Evolutionary conservation across 2,888 invertebrate species (phyloP).

Genomic region (Xestia xanthographa): DNA sequence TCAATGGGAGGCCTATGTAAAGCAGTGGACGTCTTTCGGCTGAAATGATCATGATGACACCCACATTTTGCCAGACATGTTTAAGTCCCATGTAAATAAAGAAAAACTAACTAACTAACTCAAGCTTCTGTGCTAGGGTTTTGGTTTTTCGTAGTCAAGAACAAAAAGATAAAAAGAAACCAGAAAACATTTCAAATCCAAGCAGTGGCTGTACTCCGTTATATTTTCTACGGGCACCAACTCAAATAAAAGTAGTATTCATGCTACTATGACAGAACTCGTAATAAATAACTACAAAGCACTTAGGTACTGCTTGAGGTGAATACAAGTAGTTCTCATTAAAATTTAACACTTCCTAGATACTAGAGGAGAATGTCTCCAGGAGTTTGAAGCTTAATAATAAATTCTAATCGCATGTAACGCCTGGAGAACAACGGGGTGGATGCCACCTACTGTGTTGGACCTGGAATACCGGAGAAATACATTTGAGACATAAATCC

Average conservation of each 20-base stretch:
- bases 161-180: not conserved
- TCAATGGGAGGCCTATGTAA: too few relatives aligned
- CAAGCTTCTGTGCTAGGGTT: not conserved
- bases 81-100: not conserved
- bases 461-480: conserved; percentile 7
- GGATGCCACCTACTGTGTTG: conserved; percentile 28
- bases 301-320: not conserved
- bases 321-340: not conserved
- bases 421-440: conserved; percentile 31
- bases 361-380: conserved; percentile 8
- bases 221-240: not conserved
- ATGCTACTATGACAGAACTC: not conserved
- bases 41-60: too few relatives aligned
- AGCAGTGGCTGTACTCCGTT: not conserved
- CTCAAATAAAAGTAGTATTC: not conserved
- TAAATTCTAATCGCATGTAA: conserved; percentile 55
- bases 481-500: conserved; percentile 34
- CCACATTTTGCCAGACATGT: too few relatives aligned
- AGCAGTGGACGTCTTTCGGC: too few relatives aligned
- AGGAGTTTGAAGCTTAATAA: conserved; percentile 38
- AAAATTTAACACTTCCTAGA: conserved; percentile 20
- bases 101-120: not conserved
- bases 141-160: not conserved
- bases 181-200: conserved; percentile 1
- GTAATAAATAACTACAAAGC: not conserved